These are phyloP conservation scores for Lanius ludovicianus DNA, from an alignment of 2,113 vertebrate species.

Conservation along the genomic window DNA sequence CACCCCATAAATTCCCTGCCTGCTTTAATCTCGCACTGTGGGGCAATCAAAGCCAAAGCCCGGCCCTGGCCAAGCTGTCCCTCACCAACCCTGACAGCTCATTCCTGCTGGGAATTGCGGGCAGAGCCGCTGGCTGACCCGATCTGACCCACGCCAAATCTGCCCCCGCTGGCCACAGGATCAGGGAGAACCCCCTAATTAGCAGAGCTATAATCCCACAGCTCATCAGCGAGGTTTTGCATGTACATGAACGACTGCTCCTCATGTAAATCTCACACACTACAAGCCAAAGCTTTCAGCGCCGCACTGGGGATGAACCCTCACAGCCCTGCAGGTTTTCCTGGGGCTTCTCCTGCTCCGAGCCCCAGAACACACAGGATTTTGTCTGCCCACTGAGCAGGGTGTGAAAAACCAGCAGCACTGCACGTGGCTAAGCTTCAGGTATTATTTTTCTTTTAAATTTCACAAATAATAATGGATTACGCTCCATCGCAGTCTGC, in stretches of 20 bases:
- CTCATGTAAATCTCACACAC: slow-evolving; percentile 38
- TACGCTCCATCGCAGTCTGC: accelerated
- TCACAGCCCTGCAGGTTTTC: background rate
- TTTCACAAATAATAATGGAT: background rate
- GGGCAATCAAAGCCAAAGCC: slow-evolving; percentile 52
- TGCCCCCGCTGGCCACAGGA: slow-evolving; percentile 39
- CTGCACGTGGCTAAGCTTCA: background rate
- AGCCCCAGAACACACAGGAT: background rate
- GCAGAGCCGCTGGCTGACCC: background rate
- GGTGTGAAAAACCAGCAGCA: background rate
- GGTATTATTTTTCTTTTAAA: background rate
- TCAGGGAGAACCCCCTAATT: slow-evolving; percentile 33
- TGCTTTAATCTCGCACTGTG: background rate
- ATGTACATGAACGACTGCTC: slow-evolving; percentile 40
- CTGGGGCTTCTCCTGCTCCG: background rate
- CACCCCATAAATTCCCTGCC: background rate
- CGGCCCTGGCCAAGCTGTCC: background rate
- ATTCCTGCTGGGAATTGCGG: background rate
- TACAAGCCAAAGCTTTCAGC: slow-evolving; percentile 25
- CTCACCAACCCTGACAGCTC: background rate
- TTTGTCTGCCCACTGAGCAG: background rate
- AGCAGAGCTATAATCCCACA: background rate
- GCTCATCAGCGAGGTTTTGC: slow-evolving; percentile 59
- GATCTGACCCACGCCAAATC: background rate
- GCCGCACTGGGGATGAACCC: background rate